Evolutionary conservation across 2,113 vertebrate species (phyloP).

Genomic region (Asarcornis scutulata): DNA sequence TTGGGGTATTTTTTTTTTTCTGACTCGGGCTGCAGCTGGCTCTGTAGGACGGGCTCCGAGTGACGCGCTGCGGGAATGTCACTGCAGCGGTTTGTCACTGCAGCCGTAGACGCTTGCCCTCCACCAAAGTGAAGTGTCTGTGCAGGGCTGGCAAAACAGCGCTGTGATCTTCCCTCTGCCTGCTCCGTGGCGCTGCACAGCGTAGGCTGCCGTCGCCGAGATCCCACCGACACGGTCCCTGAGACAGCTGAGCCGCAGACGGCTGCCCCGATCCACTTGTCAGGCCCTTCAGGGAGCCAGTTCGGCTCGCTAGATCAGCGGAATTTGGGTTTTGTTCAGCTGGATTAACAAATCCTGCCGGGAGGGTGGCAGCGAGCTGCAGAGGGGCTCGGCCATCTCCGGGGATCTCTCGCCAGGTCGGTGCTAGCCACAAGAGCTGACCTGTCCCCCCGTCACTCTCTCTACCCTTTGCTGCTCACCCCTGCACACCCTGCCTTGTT

Average conservation of each 20-base stretch:
- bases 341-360: not conserved
- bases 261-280: not conserved
- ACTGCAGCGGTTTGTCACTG: constrained; percentile 45
- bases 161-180: rapidly evolving
- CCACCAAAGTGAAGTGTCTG: not conserved
- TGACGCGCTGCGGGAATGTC: not conserved
- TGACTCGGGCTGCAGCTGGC: not conserved
- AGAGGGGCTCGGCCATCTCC: not conserved
- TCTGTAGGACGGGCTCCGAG: not conserved
- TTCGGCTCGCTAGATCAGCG: not conserved
- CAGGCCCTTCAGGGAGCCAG: not conserved
- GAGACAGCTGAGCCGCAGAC: not conserved
- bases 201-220: not conserved
- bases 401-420: not conserved
- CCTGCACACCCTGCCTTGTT: not conserved
- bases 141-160: not conserved
- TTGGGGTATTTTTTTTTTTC: not conserved
- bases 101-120: not conserved
- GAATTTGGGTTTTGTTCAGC: not conserved
- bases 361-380: not conserved
- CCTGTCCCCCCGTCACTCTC: not conserved
- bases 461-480: not conserved
- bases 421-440: not conserved
- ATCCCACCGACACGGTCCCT: rapidly evolving
- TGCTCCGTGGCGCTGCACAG: not conserved